phyloP scores from a whole-genome alignment of 2,888 invertebrate species.

The Meiosimyza decipiens region DNA sequence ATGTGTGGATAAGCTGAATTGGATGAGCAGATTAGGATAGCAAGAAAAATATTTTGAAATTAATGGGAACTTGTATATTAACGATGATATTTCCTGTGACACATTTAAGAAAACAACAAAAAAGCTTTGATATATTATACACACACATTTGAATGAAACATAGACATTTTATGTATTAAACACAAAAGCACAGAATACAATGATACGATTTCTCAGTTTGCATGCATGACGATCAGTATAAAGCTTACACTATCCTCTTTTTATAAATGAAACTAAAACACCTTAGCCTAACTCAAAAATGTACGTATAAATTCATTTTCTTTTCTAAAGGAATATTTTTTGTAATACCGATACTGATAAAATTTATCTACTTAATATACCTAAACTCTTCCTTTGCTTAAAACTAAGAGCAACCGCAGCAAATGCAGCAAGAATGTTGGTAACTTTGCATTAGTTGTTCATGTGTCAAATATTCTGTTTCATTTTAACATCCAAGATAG shows the following conservation, averaged over 20 bases:
- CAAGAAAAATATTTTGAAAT: constrained; percentile 20
- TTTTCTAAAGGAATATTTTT: constrained; percentile 23
- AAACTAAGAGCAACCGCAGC: neutral
- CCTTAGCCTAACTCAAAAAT: neutral
- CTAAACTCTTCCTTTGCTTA: constrained; percentile 22
- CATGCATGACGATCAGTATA: constrained; percentile 36
- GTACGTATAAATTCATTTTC: neutral
- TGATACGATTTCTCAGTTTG: neutral
- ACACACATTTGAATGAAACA: constrained; percentile 8
- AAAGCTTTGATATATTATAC: too few relatives aligned
- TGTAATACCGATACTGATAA: neutral
- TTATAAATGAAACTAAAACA: neutral
- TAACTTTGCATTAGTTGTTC: too few relatives aligned
- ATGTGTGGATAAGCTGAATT: neutral
- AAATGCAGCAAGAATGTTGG: too few relatives aligned
- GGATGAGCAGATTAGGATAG: constrained; percentile 16
- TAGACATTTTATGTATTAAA: neutral
- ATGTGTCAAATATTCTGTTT: too few relatives aligned
- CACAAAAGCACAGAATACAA: neutral
- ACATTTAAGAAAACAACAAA: neutral
- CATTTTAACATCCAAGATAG: too few relatives aligned
- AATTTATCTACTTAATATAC: constrained; percentile 5
- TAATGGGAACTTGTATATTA: constrained; percentile 18
- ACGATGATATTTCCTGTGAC: constrained; percentile 11
- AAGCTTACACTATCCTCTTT: neutral